A percentile compares a stretch with the other conserved stretches of the same genome.
phyloP scores from a whole-genome alignment of 2,797 vertebrate genomes.

The Pangasius krempfi region DNA sequence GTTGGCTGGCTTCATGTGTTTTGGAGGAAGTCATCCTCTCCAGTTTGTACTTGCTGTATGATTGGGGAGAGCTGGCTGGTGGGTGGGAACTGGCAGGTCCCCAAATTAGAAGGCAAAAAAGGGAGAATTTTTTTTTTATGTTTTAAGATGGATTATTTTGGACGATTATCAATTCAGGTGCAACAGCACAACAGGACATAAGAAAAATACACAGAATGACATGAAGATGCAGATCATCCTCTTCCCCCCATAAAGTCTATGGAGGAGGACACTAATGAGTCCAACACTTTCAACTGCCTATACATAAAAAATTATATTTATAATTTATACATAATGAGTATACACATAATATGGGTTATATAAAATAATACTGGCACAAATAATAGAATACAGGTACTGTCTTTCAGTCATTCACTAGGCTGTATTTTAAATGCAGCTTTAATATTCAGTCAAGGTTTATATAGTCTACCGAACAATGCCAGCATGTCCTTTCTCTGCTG shows the following conservation, averaged over 20 bases:
- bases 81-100: background rate
- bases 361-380: background rate
- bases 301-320: background rate
- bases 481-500: constrained; percentile 3
- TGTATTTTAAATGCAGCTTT: constrained; percentile 32
- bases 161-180: background rate
- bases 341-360: background rate
- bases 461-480: constrained; percentile 7
- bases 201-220: background rate
- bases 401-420: background rate
- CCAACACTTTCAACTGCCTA: background rate
- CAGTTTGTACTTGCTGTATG: background rate
- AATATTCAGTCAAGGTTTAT: constrained; percentile 40
- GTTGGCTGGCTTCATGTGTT: background rate
- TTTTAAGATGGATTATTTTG: background rate
- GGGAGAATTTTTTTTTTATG: background rate
- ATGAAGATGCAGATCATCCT: background rate
- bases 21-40: background rate
- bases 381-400: background rate
- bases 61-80: background rate
- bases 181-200: background rate
- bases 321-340: background rate
- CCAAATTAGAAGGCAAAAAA: background rate
- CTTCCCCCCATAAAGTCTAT: background rate
- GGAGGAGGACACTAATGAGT: background rate